Evolutionary conservation across 2,797 vertebrate genomes (phyloP), one percentile per base, ranked within the genome.

Genomic region (Channa striata): DNA sequence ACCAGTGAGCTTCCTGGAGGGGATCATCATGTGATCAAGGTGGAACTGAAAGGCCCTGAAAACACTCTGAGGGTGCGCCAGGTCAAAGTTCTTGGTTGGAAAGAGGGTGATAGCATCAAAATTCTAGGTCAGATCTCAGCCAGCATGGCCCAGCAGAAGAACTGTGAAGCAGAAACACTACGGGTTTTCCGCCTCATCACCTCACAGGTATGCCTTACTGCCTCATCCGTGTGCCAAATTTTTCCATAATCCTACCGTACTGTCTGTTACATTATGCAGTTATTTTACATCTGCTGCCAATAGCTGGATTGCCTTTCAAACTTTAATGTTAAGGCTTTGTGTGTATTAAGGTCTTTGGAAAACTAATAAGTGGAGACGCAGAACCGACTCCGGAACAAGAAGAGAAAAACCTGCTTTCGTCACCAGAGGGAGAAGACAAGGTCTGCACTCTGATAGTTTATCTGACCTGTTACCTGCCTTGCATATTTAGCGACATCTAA

Each of bases 351-450:
- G 98, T 99, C 3, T 99, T 99, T 93, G 98, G 98, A 72, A 99
- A 99, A 87, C 95, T 99, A 36, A 99, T 99, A 75, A 98, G 96
- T 1, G 98, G 98, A 67, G 98, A 99, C 91, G 97, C 98, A 65
- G 98, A 99, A 66, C 98, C 98, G 5, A 99, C 98, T 16, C 98
- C 98, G 59, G 98, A 99, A 68, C 98, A 99, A 92, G 98, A 99
- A 87, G 98, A 99, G 90, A 99, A 99, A 84, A 96, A 97, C 36
- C 85, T 99, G 23, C 87, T 99, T 44, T 99, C 98, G 42, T 99
- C 98, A 50, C 98, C 98, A 14, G 98, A 99, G 92, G 98, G 98
- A 93, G 98, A 99, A 91, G 98, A 99, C 94, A 99, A 99, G 97
- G 98, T 99, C 62, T 82, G 80, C n/a, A 34, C 20, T 20, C 10